A percentile compares a stretch with the other conserved stretches of the same genome.
Evolutionary conservation across 2,797 vertebrate genomes (phyloP).

Genomic region (Muscicapa comitata): DNA sequence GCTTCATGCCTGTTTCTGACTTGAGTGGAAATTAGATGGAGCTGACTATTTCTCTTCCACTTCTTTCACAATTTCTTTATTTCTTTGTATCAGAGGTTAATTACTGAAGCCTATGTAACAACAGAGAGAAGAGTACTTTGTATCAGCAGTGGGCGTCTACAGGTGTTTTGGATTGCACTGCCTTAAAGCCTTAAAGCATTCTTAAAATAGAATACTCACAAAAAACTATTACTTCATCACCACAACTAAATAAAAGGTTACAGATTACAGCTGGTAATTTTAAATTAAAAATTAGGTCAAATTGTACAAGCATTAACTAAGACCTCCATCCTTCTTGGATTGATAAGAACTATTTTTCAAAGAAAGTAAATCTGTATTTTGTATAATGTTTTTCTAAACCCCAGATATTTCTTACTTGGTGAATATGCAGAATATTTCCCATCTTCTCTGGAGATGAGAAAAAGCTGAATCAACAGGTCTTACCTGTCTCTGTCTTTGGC

Average conservation of each 20-base stretch:
- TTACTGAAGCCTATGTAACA: neutral
- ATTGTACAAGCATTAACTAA: neutral
- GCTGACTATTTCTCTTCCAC: neutral
- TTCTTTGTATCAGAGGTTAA: neutral
- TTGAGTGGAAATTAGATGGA: neutral
- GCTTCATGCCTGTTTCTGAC: neutral
- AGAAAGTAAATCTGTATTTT: neutral
- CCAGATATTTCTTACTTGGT: neutral
- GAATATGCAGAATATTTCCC: neutral
- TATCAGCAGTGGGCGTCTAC: neutral
- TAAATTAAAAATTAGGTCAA: neutral
- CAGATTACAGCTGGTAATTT: neutral
- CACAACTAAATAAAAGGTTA: neutral
- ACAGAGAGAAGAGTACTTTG: neutral
- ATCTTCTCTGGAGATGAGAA: neutral
- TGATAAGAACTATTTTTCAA: neutral
- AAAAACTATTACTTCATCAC: neutral
- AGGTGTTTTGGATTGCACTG: neutral
- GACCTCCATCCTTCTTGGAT: neutral
- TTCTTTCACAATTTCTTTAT: neutral
- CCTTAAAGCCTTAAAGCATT: neutral
- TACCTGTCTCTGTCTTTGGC: neutral
- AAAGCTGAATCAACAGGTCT: neutral
- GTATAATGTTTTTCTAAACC: neutral
- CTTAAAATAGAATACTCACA: neutral